Base-by-base conservation (phyloP, 2,888 invertebrate species). In the Orgyia antiqua region DNA sequence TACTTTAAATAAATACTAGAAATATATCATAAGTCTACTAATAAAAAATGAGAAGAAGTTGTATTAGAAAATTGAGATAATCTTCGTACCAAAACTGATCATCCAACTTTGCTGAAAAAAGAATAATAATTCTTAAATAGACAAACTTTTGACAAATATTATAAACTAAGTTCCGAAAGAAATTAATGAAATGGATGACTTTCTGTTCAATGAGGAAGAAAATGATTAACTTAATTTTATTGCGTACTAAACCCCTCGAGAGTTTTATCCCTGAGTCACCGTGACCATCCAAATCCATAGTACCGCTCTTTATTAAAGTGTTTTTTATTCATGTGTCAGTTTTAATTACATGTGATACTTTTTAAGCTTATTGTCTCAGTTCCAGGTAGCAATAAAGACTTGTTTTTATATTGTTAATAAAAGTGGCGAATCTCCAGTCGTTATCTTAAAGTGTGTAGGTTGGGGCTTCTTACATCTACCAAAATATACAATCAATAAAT, bases 321-420 rank as follows among this genome's bases (percentile, higher is more conserved):
- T 61, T 65, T 67, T 65, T 60, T 71, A 68, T 61, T 58, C 52
- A 54, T 57, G 55, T 62, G 69, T 70, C 74, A 69, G 41, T 59
- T 68, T 70, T 71, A 71, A 75, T 74, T 72, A 69, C 54, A 50
- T 55, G 55, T 62, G 56, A 54, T 55, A 53, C 56, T 51, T 56
- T 54, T 59, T 59, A 39, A 55, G 53, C 54, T 56, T 48, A 55
- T 42, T 49, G 45, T 51, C 45, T 47, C 45, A 39, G 38, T 51
- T 50, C 51, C 45, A 36, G 47, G 45, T 51, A 52, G 41, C 37
- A 24, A 35, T 54, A 45, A 47, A 42, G 38, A 23, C 36, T 31
- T 40, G 39, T 44, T 51, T 50, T 53, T 39, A 29, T 21, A 37
- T 40, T 39, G 38, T 36, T 36, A 28, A 39, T 50, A 41, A 47